Conservation (phyloP, 1,140 invertebrate species). For the Cyrtorhinus lividipennis region DNA sequence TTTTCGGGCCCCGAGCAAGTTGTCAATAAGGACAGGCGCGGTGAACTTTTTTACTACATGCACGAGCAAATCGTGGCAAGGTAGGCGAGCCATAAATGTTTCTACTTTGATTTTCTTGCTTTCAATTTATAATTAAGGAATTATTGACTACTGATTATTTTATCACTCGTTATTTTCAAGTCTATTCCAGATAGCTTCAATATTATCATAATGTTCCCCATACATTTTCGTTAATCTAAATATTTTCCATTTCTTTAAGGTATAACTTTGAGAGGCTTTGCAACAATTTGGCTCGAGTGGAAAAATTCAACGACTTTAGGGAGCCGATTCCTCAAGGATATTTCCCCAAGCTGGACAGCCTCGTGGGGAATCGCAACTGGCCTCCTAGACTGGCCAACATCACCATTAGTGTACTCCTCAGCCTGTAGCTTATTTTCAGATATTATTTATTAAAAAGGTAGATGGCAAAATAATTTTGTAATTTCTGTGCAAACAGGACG, state of each 20-base stretch:
- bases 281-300: constrained; percentile 40
- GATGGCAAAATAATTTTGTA: constrained; percentile 32
- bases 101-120: too few relatives aligned
- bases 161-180: too few relatives aligned
- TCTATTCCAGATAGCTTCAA: too few relatives aligned
- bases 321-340: constrained; percentile 49
- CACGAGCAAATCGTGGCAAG: constrained; percentile 46
- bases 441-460: constrained; percentile 47
- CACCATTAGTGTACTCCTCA: too few relatives aligned
- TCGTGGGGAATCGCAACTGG: constrained; percentile 44
- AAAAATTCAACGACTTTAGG: constrained; percentile 41
- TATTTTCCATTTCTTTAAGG: too few relatives aligned
- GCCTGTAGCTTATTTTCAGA: constrained; percentile 54
- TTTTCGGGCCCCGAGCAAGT: constrained; percentile 33
- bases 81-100: too few relatives aligned
- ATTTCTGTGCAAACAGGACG: too few relatives aligned
- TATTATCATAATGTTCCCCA: too few relatives aligned
- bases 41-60: constrained; percentile 60
- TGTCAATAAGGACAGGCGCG: constrained; percentile 46
- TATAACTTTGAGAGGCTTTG: constrained; percentile 47
- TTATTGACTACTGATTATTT: too few relatives aligned
- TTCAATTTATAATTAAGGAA: too few relatives aligned
- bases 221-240: too few relatives aligned
- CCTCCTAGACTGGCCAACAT: constrained; percentile 41
- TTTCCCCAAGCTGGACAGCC: constrained; percentile 51